These are phyloP conservation scores for Lates calcarifer DNA, from an alignment of 2,113 vertebrate genomes.

Conservation along the genomic window DNA sequence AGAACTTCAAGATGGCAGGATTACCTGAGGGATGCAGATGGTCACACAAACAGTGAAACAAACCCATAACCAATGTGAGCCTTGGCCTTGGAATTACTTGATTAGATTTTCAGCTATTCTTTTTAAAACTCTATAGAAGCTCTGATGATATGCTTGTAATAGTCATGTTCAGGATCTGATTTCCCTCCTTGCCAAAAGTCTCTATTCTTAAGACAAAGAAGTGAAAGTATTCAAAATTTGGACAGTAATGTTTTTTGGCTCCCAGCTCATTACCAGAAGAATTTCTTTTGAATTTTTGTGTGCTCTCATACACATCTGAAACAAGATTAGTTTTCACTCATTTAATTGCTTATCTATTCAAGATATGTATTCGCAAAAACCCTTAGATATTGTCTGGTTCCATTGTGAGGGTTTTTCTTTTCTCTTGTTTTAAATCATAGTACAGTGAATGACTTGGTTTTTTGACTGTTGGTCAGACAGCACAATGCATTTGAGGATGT, in stretches of 20 bases:
- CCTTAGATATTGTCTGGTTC: too few relatives aligned
- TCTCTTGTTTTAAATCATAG: background rate
- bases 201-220: background rate
- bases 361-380: too few relatives aligned
- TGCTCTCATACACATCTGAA: background rate
- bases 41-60: background rate
- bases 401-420: background rate
- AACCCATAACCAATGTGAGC: background rate
- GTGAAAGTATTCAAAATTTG: background rate
- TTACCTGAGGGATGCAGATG: background rate
- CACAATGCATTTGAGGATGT: background rate
- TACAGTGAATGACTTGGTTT: background rate
- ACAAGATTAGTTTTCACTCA: too few relatives aligned
- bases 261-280: background rate
- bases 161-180: too few relatives aligned
- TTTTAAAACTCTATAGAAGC: background rate
- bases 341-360: too few relatives aligned
- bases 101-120: background rate
- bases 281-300: too few relatives aligned
- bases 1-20: conserved; percentile 24
- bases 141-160: background rate
- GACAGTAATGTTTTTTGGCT: background rate
- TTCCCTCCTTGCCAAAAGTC: background rate
- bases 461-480: background rate
- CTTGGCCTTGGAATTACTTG: background rate